Base-by-base conservation (phyloP, 2,113 vertebrate genomes). In the Pseudolaguvia tuberculata region DNA sequence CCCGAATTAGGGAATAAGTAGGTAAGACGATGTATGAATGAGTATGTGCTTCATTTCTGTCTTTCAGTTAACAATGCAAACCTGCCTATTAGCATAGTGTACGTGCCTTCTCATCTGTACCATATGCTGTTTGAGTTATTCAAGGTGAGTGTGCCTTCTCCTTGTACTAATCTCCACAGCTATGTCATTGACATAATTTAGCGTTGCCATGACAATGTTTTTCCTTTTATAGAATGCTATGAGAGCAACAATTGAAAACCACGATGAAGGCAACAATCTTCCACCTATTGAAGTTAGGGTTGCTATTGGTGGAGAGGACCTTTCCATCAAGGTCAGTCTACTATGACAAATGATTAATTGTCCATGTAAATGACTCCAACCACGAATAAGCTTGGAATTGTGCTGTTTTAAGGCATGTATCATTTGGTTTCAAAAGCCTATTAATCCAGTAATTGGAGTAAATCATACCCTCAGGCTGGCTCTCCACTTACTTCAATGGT, bases 81-180 rank as follows among this genome's bases (percentile, higher is more conserved):
- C 48, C 90, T 91, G 76, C 88, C 92, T 0, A 89, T 94, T 31
- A 91, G 85, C 87, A 97, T 98, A 35, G 95, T 95, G 12, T 97
- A 97, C 7, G 94, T 97, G 27, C 95, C 95, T 17, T 98, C 96
- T 18, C 96, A 98, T 77, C 93, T 98, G 31, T 97, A 98, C 81
- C 96, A 98, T 88, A 96, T 97, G 92, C 92, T 97, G 75, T 98
- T 98, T 42, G 95, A 98, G 85, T 93, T 98, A 85, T 97, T 97
- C 77, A 98, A 98, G 94, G 96, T 95, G 86, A 74, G 86, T 51
- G 14, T 58, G 13, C 69, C n/a, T 20, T 13, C 21, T 55, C 23
- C 23, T 77, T 56, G 48, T 76, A 27, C 58, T 55, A 23, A 61
- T 23, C 23, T 27, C 48, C 15, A 45, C 14, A 56, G 18, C 63